Evolutionary conservation across 2,113 vertebrate genomes (phyloP).

Genomic region (Sander lucioperca): DNA sequence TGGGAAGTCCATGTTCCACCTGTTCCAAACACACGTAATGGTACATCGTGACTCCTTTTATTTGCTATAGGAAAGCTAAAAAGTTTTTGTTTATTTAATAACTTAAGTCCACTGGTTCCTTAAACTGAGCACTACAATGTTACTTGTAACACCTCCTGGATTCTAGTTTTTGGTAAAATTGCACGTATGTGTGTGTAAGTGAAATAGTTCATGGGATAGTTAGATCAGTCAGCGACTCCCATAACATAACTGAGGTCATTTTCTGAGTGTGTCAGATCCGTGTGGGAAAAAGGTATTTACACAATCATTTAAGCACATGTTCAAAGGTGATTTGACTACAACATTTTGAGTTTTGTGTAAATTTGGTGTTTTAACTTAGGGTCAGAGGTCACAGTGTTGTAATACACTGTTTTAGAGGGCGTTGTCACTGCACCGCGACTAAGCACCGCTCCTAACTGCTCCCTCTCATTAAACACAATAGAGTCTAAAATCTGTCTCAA

Average conservation of each 20-base stretch:
- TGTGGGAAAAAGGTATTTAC: background rate
- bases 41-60: background rate
- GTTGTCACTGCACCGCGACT: constrained; percentile 15
- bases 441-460: constrained; percentile 36
- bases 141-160: background rate
- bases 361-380: background rate
- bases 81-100: background rate
- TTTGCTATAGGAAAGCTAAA: constrained; percentile 5
- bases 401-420: background rate
- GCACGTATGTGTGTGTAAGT: background rate
- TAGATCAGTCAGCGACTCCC: constrained; percentile 19
- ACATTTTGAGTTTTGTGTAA: background rate
- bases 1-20: constrained; percentile 16
- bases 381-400: constrained; percentile 21
- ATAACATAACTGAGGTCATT: constrained; percentile 7
- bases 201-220: background rate
- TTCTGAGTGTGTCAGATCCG: background rate
- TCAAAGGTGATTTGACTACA: background rate
- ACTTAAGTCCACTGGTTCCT: background rate
- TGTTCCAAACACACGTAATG: background rate
- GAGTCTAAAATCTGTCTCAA: background rate
- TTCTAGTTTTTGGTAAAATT: background rate
- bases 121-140: background rate
- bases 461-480: constrained; percentile 30
- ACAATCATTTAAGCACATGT: background rate